Conservation (phyloP, 1,140 invertebrate species). For the Antheraea mylitta region DNA sequence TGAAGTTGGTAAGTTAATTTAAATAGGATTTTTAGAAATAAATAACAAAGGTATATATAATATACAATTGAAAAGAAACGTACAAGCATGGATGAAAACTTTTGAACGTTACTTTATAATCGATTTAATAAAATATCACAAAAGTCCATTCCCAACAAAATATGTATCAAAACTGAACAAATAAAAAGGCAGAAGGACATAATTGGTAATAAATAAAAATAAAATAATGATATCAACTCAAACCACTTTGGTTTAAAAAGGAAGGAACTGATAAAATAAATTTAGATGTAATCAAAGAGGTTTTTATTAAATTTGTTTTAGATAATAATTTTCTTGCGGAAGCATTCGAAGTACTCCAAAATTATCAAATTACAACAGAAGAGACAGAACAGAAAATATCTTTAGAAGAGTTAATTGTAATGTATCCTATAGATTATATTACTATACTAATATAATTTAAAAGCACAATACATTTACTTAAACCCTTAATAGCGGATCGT, state of each 20-base stretch:
- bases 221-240: too few species aligned
- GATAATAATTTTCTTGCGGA: background rate
- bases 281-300: background rate
- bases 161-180: too few species aligned
- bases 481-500: constrained; percentile 34
- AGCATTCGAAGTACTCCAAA: background rate
- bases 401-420: background rate
- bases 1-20: too few species aligned
- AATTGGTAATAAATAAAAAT: too few species aligned
- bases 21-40: too few species aligned
- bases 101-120: too few species aligned
- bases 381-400: constrained; percentile 1
- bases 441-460: background rate
- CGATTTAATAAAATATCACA: too few species aligned
- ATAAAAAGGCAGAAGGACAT: too few species aligned
- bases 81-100: too few species aligned
- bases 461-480: constrained; percentile 20
- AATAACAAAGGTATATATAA: too few species aligned
- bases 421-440: constrained; percentile 10
- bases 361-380: background rate
- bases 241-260: background rate
- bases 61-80: too few species aligned
- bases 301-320: background rate
- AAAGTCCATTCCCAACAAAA: too few species aligned
- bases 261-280: background rate